Evolutionary conservation across 2,888 invertebrate genomes (phyloP).

Genomic region (Mesorhabditis belari): DNA sequence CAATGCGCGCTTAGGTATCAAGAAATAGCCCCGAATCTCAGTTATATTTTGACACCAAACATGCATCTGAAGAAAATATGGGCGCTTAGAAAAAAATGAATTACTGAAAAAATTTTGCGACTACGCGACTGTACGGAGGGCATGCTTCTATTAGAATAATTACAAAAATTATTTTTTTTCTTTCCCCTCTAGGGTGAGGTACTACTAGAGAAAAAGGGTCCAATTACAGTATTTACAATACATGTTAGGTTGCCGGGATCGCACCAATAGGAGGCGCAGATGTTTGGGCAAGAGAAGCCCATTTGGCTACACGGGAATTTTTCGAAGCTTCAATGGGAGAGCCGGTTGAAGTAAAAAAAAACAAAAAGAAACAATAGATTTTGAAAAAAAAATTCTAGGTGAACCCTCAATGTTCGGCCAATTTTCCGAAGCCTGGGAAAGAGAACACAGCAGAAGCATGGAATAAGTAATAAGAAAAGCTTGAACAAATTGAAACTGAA

Average conservation of each 20-base stretch:
- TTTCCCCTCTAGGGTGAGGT: no score
- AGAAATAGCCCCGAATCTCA: no score
- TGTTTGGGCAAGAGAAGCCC: slow-evolving; percentile 35
- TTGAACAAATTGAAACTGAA: not conserved
- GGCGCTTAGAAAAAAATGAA: no score
- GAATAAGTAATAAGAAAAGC: not conserved
- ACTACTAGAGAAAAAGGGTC: no score
- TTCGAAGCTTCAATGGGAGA: slow-evolving; percentile 29
- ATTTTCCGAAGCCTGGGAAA: not conserved
- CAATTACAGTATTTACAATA: not conserved
- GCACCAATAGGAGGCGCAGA: slow-evolving; percentile 26
- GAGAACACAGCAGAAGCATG: not conserved
- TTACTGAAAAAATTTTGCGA: no score
- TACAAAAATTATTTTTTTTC: not conserved
- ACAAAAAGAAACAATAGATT: no score
- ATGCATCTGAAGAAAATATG: no score
- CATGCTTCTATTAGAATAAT: no score
- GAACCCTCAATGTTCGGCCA: not conserved
- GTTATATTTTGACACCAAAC: no score
- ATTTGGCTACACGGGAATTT: slow-evolving; percentile 32
- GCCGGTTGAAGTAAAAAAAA: slow-evolving; percentile 21
- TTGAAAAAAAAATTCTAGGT: slow-evolving; percentile 1
- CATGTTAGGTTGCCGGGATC: slow-evolving; percentile 25
- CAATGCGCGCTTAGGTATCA: no score
- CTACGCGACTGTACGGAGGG: no score